Evolutionary conservation across 1,140 invertebrate species (phyloP).

Genomic region (Rhysida immarginata): DNA sequence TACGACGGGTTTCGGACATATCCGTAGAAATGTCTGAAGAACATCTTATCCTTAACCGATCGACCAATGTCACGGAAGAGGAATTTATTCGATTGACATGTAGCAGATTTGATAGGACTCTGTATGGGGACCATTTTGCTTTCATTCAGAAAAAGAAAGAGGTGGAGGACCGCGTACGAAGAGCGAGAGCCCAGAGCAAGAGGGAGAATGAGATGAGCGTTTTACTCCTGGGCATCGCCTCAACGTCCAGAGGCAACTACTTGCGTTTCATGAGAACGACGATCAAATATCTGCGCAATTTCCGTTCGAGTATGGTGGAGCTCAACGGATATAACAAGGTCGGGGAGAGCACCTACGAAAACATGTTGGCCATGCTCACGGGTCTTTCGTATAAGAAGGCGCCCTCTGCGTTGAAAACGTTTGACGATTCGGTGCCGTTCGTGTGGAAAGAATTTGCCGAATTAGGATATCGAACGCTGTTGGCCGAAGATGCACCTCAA

Average conservation of each 20-base stretch:
- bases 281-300: conserved; percentile 27
- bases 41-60: no score
- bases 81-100: neutral
- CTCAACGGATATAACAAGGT: conserved; percentile 33
- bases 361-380: conserved; percentile 28
- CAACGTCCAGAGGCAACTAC: conserved; percentile 41
- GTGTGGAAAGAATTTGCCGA: conserved; percentile 35
- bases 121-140: neutral
- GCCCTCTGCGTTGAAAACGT: neutral
- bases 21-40: no score
- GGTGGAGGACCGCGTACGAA: neutral
- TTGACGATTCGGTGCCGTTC: conserved; percentile 28
- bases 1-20: no score
- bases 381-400: conserved; percentile 15
- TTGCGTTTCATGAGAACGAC: conserved; percentile 38
- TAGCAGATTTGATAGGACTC: neutral
- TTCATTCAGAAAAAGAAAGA: neutral
- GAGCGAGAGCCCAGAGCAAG: neutral
- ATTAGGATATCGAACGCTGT: conserved; percentile 33
- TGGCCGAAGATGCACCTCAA: conserved; percentile 33
- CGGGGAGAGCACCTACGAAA: conserved; percentile 33
- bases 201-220: conserved; percentile 17
- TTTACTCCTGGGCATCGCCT: conserved; percentile 38
- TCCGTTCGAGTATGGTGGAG: conserved; percentile 26
- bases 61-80: no score